A percentile compares a stretch with the other conserved stretches of the same genome.
These are phyloP conservation scores for Ochropacha duplaris DNA, from an alignment of 2,888 invertebrate genomes.

Conservation along the genomic window DNA sequence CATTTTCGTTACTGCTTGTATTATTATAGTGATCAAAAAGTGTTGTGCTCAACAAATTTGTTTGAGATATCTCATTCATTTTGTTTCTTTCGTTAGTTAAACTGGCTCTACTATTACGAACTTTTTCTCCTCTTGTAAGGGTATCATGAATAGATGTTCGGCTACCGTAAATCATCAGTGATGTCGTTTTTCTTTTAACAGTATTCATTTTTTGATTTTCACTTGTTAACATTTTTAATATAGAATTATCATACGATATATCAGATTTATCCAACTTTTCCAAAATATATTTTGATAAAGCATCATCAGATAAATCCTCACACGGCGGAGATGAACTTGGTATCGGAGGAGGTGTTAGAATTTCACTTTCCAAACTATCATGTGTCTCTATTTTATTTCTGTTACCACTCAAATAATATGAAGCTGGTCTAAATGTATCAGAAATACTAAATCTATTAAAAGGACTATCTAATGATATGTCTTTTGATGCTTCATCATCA, in stretches of 20 bases:
- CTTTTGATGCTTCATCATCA: constrained; percentile 91
- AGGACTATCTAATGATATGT: constrained; percentile 86
- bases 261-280: constrained; percentile 79
- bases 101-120: constrained; percentile 74
- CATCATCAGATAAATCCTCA: constrained; percentile 87
- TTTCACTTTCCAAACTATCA: constrained; percentile 92
- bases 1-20: constrained; percentile 68
- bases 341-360: constrained; percentile 90
- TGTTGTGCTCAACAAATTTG: constrained; percentile 53
- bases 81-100: constrained; percentile 63
- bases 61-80: constrained; percentile 41
- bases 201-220: constrained; percentile 74
- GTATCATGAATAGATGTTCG: constrained; percentile 79
- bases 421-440: constrained; percentile 94
- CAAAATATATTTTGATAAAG: constrained; percentile 74
- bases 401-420: constrained; percentile 91
- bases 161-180: constrained; percentile 79
- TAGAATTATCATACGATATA: constrained; percentile 73
- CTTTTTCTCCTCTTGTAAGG: constrained; percentile 76
- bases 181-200: constrained; percentile 74
- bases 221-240: constrained; percentile 73
- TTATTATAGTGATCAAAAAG: constrained; percentile 59
- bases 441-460: constrained; percentile 90
- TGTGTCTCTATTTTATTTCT: constrained; percentile 86
- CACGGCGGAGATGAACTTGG: constrained; percentile 89